Base-by-base conservation (phyloP, 2,888 invertebrate species). In the Capitulum mitella region DNA sequence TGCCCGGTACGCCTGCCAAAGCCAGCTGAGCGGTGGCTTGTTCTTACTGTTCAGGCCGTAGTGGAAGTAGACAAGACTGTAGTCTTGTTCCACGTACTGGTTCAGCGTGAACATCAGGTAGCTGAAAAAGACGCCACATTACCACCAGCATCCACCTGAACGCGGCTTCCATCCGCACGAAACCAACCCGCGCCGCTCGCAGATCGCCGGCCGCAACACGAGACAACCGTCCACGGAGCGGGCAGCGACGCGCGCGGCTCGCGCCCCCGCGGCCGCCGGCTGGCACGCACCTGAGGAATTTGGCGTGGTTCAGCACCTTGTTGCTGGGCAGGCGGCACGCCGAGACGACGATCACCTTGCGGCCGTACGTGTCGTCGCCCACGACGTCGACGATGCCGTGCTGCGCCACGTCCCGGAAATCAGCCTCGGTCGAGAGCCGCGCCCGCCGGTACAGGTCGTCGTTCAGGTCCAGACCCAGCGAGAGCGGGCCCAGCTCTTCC, bases 1-100 rank as follows among this genome's bases (percentile, higher is more conserved):
- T 58, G 97, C 94, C 85, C 93, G 93, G 86, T 98, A 99, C 0
- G 98, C 97, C 86, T 95, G 95, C 91, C 98, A 93, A 79, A 99
- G 88, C 95, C 98, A 99, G 51, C 93, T 91, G 0, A 97, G 88
- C 0, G 97, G 93, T 0, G 98, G 99, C 85, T 98, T 98, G 87
- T 98, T 99, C 86, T 93, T 92, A 85, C 95, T 96, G 77, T 92
- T 93, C 76, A 99, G 89, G 26, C 99, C 99, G 87, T 93, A 93
- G 87, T 99, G 99, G 85, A 99, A 97, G 86, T 99, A 99, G 5
- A 99, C 94, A 80, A 99, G 89, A 84, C 95, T 95, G 87, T 99
- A 99, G 86, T 99, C 99, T 87, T 96, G 96, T 86, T 99, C 97
- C 80, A 99, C 99, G 86, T 95, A 98, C 85, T 94, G 94, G 87